Conservation (phyloP, 2,113 vertebrate species). For the Gasterosteus aculeatus region DNA sequence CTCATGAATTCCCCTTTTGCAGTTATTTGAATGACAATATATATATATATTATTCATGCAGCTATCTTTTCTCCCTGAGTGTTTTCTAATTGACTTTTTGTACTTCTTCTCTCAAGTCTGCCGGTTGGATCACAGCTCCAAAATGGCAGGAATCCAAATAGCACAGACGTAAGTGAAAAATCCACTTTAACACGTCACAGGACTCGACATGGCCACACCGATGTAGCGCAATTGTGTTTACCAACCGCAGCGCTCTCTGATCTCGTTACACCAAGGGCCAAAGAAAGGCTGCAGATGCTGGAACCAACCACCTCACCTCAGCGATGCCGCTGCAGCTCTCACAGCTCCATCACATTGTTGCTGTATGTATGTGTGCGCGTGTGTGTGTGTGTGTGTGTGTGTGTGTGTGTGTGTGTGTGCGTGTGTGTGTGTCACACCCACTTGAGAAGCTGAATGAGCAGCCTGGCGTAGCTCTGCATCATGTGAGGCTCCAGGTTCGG, state of each 20-base stretch:
- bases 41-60: not conserved
- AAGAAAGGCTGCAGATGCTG: not conserved
- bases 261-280: conserved; percentile 45
- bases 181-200: conserved; percentile 47
- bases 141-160: conserved; percentile 25
- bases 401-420: conserved; percentile 7
- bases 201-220: conserved; percentile 8
- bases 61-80: not conserved
- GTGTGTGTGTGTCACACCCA: conserved; percentile 76
- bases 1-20: not conserved
- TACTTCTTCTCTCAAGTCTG: not conserved
- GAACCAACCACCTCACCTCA: not conserved
- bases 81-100: not conserved
- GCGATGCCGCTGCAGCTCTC: not conserved
- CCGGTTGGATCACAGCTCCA: conserved; percentile 1
- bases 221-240: conserved; percentile 31
- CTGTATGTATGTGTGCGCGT: not conserved
- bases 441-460: conserved; percentile 94
- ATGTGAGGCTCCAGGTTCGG: conserved; percentile 94
- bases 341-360: not conserved
- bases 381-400: conserved; percentile 6
- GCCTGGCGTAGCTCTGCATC: conserved; percentile 94
- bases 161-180: conserved; percentile 40
- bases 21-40: not conserved
- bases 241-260: conserved; percentile 18